phyloP scores from a whole-genome alignment of 2,797 vertebrate genomes.

The Periparus ater region DNA sequence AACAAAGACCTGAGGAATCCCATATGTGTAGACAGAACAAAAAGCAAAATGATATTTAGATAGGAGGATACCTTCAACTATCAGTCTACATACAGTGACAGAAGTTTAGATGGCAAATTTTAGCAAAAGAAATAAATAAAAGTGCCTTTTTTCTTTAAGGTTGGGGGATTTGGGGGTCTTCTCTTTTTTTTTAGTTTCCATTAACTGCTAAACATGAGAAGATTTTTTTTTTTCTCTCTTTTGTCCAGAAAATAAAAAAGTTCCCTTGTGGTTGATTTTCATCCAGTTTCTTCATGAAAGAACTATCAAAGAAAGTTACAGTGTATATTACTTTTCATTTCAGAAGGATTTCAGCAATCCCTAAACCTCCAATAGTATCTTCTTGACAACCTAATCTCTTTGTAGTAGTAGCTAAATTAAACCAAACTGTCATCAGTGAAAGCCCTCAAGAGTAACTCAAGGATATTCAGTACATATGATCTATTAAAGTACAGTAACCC shows the following conservation, averaged over 20 bases:
- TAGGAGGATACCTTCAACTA: neutral
- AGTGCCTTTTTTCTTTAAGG: neutral
- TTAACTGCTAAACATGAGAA: neutral
- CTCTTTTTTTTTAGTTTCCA: neutral
- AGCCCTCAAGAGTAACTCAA: constrained; percentile 46
- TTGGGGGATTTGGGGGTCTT: neutral
- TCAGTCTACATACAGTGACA: neutral
- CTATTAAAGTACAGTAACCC: neutral
- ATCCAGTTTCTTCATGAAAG: constrained; percentile 37
- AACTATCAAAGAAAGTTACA: constrained; percentile 49
- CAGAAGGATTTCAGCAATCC: constrained; percentile 55
- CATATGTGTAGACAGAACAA: neutral
- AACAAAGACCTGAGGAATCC: neutral
- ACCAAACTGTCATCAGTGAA: constrained; percentile 55
- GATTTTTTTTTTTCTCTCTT: neutral
- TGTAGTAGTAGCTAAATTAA: constrained; percentile 58
- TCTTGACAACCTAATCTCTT: constrained; percentile 62
- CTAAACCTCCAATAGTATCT: constrained; percentile 46
- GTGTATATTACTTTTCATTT: constrained; percentile 54
- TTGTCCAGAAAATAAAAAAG: neutral
- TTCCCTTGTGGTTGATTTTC: constrained; percentile 30
- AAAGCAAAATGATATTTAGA: neutral
- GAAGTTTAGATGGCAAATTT: neutral
- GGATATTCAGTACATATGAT: constrained; percentile 11
- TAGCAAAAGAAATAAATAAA: neutral